Percentiles rank a stretch among this genome's conserved stretches.
phyloP scores from a whole-genome alignment of 1,140 invertebrate genomes.

The Cataglyphis hispanica region DNA sequence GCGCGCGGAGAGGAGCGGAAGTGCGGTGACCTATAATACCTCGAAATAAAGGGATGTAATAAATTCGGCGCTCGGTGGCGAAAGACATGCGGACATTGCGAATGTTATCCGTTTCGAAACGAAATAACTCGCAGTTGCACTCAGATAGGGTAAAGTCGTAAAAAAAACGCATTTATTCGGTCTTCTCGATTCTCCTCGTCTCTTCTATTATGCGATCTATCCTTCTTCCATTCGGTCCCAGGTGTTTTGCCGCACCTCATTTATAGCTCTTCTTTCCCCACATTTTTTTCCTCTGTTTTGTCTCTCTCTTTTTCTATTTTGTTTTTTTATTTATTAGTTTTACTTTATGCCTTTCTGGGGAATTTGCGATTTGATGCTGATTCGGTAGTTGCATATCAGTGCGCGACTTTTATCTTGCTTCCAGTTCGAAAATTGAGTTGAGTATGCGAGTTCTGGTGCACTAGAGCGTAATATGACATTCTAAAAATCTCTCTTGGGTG shows the following conservation, averaged over 20 bases:
- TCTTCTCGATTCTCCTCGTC: conserved; percentile 1
- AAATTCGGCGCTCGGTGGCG: conserved; percentile 44
- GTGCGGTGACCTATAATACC: conserved; percentile 32
- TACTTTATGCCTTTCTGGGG: neutral
- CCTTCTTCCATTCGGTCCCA: conserved; percentile 16
- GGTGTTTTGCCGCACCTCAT: conserved; percentile 24
- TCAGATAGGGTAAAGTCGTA: conserved; percentile 51
- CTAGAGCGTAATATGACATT: conserved; percentile 30
- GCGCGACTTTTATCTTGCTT: conserved; percentile 60
- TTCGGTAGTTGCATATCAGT: conserved; percentile 7
- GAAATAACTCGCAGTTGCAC: conserved; percentile 53
- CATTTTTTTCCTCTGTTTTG: neutral
- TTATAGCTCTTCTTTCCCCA: neutral
- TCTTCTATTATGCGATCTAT: conserved; percentile 21
- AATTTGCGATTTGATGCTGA: conserved; percentile 4
- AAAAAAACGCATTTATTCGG: conserved; percentile 53
- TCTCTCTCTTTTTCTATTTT: neutral
- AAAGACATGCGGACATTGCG: conserved; percentile 1
- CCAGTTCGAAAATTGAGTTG: conserved; percentile 62
- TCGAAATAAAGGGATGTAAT: conserved; percentile 34
- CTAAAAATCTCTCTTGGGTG: conserved; percentile 33
- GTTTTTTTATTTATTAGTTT: conserved; percentile 1
- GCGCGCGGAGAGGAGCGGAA: neutral
- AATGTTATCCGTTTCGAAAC: conserved; percentile 50
- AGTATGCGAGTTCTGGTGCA: conserved; percentile 28